Evolutionary conservation across 2,888 invertebrate species (phyloP).

Genomic region (Eupithecia pulchellata): DNA sequence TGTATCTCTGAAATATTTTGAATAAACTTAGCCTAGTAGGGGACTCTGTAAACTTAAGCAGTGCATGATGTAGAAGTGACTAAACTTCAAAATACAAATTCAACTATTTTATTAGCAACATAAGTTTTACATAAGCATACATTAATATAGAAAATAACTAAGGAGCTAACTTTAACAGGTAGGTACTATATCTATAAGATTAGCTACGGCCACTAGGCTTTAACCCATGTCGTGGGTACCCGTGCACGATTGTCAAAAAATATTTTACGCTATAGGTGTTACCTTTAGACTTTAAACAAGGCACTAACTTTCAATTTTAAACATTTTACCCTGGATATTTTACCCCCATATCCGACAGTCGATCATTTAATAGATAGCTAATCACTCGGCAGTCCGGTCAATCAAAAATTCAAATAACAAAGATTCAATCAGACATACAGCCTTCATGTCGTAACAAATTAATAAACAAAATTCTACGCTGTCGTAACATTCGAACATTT

Average conservation of each 20-base stretch:
- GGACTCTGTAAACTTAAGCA: not conserved
- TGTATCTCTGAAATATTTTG: not conserved
- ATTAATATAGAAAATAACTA: no score
- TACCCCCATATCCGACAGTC: not conserved
- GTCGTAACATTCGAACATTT: constrained; percentile 14
- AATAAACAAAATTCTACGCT: constrained; percentile 17
- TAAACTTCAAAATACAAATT: no score
- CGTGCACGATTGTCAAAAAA: no score
- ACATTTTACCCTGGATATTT: not conserved
- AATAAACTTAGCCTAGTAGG: not conserved
- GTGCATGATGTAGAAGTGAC: not conserved
- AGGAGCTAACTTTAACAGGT: no score
- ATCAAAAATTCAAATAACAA: not conserved
- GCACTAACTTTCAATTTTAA: not conserved
- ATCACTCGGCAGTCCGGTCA: not conserved
- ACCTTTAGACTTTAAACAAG: not conserved
- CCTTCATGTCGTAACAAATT: constrained; percentile 16
- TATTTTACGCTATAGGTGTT: no score
- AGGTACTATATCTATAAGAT: no score
- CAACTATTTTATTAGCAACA: no score
- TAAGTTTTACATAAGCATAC: no score
- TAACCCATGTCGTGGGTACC: no score
- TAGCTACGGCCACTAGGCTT: no score
- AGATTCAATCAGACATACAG: not conserved
- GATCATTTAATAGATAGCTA: not conserved